Base-by-base conservation (phyloP, 2,888 invertebrate species). In the Caenorhabditis sinica region DNA sequence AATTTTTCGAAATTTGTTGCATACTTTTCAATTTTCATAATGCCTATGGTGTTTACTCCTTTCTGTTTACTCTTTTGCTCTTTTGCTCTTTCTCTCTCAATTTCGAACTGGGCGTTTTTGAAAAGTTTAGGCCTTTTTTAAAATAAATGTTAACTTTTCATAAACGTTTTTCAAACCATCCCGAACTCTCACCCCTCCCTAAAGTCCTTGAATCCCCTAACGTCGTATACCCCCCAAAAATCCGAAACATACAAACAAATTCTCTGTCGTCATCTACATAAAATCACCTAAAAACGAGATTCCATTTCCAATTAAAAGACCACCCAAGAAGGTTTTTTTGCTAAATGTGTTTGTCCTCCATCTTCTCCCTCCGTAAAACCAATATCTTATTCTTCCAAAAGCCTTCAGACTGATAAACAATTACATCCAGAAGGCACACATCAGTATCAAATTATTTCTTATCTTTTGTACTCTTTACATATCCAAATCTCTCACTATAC, bases 401-500 rank as follows among this genome's bases (percentile, higher is more conserved):
- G 17, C 11, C 28, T 30, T 33, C 33, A n/a, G 61, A 61, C 28
- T 43, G n/a, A n/a, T n/a, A n/a, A n/a, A n/a, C n/a, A n/a, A n/a
- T 2, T 25, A 15, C n/a, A 45, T 20, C 20, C 20, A 49, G 49
- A 49, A 60, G 4, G 28, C 60, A 36, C 28, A 65, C 65, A 65
- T 65, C 65, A 65, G 65, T 65, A 45, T 45, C 65, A 65, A 65
- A 65, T 25, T 30, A 43, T 45, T 28, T 45, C 65, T 15, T 61
- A n/a, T 61, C 23, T 61, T 33, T 61, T 45, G 36, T 65, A 63
- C 36, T 65, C 61, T 33, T 60, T 61, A 61, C 43, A 13, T 25
- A 4, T 17, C 36, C 36, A 61, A 61, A 61, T 20, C 61, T 61
- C 61, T 61, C 13, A 17, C 36, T 36, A 20, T 23, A 36, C 33